Base-by-base conservation (phyloP, 2,113 vertebrate species). In the Lamprotornis superbus region DNA sequence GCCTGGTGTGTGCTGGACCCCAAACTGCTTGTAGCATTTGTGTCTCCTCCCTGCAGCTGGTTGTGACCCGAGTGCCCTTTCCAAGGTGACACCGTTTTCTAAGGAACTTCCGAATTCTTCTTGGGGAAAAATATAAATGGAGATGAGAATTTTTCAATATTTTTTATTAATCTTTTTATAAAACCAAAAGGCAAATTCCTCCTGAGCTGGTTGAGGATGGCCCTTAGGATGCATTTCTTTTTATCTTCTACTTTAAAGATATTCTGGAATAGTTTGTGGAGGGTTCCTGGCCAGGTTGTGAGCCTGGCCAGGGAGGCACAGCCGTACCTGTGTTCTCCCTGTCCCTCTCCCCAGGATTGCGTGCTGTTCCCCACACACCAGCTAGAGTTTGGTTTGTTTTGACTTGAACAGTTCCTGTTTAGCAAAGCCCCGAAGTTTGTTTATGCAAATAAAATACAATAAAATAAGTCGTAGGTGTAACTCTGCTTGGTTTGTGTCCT, bases 81-180 rank as follows among this genome's bases (percentile, higher is more conserved):
- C 97, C 96, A 94, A 96, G 97, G 96, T 95, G 75, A 90, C 83
- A 88, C 64, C 80, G 91, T 98, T 98, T 98, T 98, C 97, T 98
- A 98, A 98, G 97, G 93, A 97, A 97, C 97, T 96, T 98, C 93
- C 22, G 93, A 97, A 97, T 97, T 97, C 97, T 97, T 89, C 95
- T 97, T 95, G 97, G 96, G 96, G 96, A 94, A 97, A 95, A 98
- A 82, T 93, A 91, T 67, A 97, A 98, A 96, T 94, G 95, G 94
- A 98, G 86, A 97, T 94, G 94, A 97, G 97, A 97, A 94, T 97
- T 98, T 98, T 98, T 97, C 97, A 97, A 95, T 98, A 98, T 98
- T 98, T 98, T 98, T 98, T 98, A 98, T 98, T 98, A 97, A 98
- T 97, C 97, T 98, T 98, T 98, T 98, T 98, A 98, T 98, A 98